These are phyloP conservation scores for Drosophila littoralis DNA, from an alignment of 1,140 invertebrate genomes.

Conservation along the genomic window DNA sequence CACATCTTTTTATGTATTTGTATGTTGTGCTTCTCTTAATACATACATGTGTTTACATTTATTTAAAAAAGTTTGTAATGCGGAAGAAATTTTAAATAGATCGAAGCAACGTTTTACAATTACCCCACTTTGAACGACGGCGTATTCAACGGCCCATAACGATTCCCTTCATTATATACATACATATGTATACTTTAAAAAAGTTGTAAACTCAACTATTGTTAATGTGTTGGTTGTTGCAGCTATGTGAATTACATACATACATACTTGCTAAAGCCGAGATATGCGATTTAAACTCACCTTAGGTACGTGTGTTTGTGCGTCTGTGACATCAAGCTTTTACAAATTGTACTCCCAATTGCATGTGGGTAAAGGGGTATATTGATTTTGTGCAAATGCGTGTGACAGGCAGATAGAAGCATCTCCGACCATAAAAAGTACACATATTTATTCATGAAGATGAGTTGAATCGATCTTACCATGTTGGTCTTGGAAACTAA, in stretches of 20 bases:
- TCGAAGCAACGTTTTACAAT: slow-evolving; percentile 61
- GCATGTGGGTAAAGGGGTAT: too few species aligned
- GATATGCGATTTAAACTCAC: neutral
- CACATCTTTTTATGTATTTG: neutral
- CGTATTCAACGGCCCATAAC: slow-evolving; percentile 47
- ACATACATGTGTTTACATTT: slow-evolving; percentile 5
- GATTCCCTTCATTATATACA: neutral
- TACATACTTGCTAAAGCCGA: neutral
- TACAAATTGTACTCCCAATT: too few species aligned
- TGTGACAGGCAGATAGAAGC: too few species aligned
- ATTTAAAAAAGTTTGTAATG: neutral
- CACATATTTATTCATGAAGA: too few species aligned
- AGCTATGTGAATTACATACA: neutral
- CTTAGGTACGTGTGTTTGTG: neutral
- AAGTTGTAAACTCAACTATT: neutral
- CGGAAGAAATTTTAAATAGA: slow-evolving; percentile 58
- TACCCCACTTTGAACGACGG: slow-evolving; percentile 19
- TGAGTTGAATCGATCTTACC: too few species aligned
- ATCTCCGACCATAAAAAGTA: too few species aligned
- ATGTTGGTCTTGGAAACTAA: too few species aligned
- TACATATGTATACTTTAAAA: neutral
- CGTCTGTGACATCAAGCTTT: neutral
- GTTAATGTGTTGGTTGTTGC: neutral
- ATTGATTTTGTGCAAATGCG: too few species aligned
- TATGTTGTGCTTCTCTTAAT: slow-evolving; percentile 13